Conservation (phyloP, 2,888 invertebrate genomes). For the Cryptosula pallasiana region DNA sequence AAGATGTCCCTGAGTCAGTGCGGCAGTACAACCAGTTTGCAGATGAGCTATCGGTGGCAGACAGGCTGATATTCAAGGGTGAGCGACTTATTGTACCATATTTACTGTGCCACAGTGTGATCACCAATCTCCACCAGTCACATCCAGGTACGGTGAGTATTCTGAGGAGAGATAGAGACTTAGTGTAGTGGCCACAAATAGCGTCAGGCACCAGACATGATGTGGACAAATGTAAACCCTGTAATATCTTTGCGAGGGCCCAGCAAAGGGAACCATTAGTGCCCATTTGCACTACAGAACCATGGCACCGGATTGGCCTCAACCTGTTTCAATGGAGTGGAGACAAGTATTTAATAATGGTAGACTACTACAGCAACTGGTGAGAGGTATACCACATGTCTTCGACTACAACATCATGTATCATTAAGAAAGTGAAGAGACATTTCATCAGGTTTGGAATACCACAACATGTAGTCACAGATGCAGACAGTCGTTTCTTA, state of each 20-base stretch:
- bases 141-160: not conserved
- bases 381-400: not conserved
- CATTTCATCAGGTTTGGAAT: not conserved
- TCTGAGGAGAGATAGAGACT: not conserved
- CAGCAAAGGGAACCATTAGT: not conserved
- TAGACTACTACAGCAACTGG: not conserved
- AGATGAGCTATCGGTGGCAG: not conserved
- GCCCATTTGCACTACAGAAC: not conserved
- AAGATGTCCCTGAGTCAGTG: not conserved
- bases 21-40: not conserved
- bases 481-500: not conserved
- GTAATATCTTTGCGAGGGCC: not conserved
- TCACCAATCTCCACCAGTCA: not conserved
- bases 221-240: not conserved
- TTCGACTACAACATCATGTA: not conserved
- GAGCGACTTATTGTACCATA: not conserved
- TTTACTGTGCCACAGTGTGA: not conserved
- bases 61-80: not conserved
- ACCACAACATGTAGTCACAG: not conserved
- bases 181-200: not conserved
- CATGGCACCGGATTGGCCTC: not conserved
- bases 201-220: not conserved
- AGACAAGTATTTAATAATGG: not conserved
- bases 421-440: not conserved
- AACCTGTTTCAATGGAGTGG: not conserved